Base-by-base conservation (phyloP, 92 coral and sea anemone genomes). In the Porites lobata region DNA sequence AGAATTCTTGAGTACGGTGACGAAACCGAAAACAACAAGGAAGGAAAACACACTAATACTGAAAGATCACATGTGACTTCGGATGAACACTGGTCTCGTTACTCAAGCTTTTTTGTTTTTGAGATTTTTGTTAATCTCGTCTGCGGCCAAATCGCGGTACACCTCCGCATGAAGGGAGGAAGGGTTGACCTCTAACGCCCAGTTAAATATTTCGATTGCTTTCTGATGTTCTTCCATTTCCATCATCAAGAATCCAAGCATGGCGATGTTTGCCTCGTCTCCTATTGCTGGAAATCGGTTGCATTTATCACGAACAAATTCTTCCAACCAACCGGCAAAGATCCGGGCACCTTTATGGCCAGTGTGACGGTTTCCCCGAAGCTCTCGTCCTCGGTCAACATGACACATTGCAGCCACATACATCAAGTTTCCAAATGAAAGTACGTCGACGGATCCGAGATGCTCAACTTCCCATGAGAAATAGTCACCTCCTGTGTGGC, bases 291-390 rank as follows among this genome's bases (percentile, higher is more conserved):
- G 18, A 81, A 81, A 81, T 67, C 65, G 20, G 52, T 81, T 68
- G 85, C 85, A 81, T 67, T 81, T 81, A 65, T 65, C 64, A 24
- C 76, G 85, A 47, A 81, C 85, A 81, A 81, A 81, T 47, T 67
- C 50, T 24, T 81, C 85, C 85, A 81, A 50, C 54, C 62, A 65
- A 50, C 59, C 85, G 24, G 67, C 85, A 81, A 81, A 81, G 50
- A 67, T 24, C 75, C 71, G 50, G 51, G 85, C 85, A 4, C 85
- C 77, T 51, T 81, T 81, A 26, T 51, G 77, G 52, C 85, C 85
- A 65, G 85, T 81, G 85, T 81, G 85, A 69, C 85, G 85, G 65
- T 69, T 81, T 51, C 85, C 58, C 52, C 85, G 75, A 50, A 81
- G 85, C 38, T 81, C 77, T 65, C 76, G 24, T 81, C 85, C 85